Conservation (phyloP, 92 coral and sea anemone species). For the Metridium senile region DNA sequence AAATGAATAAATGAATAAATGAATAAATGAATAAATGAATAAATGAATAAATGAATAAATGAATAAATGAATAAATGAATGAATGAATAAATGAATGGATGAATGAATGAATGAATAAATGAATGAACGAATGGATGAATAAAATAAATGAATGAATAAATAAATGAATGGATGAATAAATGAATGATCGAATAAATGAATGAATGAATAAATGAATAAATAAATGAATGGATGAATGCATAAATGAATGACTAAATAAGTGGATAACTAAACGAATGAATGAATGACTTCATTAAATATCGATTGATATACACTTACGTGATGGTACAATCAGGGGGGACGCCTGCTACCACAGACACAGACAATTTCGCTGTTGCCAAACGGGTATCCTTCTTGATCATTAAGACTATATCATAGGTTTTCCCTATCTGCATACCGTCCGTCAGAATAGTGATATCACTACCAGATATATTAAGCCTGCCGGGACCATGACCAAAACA, state of each 20-base stretch:
- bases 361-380: slow-evolving; percentile 27
- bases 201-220: neutral
- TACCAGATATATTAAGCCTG: slow-evolving; percentile 38
- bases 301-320: slow-evolving; percentile 41
- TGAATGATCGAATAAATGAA: too few relatives aligned
- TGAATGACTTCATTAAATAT: neutral
- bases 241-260: too few relatives aligned
- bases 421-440: slow-evolving; percentile 33
- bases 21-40: too few relatives aligned
- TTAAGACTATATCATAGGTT: slow-evolving; percentile 46
- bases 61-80: neutral
- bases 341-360: slow-evolving; percentile 53
- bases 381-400: slow-evolving; percentile 57
- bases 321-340: slow-evolving; percentile 67
- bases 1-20: too few relatives aligned
- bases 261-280: too few relatives aligned
- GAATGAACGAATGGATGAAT: neutral
- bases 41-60: neutral
- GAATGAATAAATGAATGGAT: too few relatives aligned
- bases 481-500: slow-evolving; percentile 76
- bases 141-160: neutral
- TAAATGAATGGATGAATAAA: too few relatives aligned
- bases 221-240: too few relatives aligned
- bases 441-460: slow-evolving; percentile 38
- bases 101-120: too few relatives aligned